Evolutionary conservation across 2,797 vertebrate genomes (phyloP), one percentile per base, ranked within the genome.

Genomic region (Sciurus vulgaris): DNA sequence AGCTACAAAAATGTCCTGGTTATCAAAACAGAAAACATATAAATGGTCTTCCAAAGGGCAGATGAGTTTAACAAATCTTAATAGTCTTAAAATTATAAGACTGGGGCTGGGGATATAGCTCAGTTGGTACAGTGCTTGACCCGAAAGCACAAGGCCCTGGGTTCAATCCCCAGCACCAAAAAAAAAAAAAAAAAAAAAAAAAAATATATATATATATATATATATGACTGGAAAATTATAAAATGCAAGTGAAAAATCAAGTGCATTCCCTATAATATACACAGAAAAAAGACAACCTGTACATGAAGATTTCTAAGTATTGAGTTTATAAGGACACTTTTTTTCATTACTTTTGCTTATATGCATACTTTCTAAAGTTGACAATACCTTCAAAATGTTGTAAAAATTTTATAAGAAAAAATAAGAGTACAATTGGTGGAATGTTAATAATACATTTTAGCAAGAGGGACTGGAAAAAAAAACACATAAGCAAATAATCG

Each of bases 381-480:
- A 6, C 35, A 47, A 26, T 12, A 93, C 13, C 84, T 89, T 89
- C 18, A 79, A 61, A 91, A 84, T 82, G 38, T 61, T 86, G 1
- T 63, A 86, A 90, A 93, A 91, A 41, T 47, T 69, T 89, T 86
- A 69, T 74, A 95, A 72, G 47, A 89, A 74, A 10, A 94, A 95
- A 87, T n/a, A 84, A 78, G 61, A 54, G 17, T 74, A 91, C 7
- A 85, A 33, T 41, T 86, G 85, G 74, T 90, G 22, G 81, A 88
- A 93, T 91, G 88, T 72, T 47, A 94, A 89, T 14, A 93, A 76
- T 81, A 78, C 18, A 72, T 69, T 81, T 93, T 83, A 93, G 59
- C 15, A 89, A 94, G 86, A 70, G 30, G 2, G 49, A 41, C 26
- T 88, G 10, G 15, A 51, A 91, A 94, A 86, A 86, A 81, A 76